A percentile compares a stretch with the other conserved stretches of the same genome.
phyloP scores from a whole-genome alignment of 2,797 vertebrate genomes.

The Artibeus jamaicensis region DNA sequence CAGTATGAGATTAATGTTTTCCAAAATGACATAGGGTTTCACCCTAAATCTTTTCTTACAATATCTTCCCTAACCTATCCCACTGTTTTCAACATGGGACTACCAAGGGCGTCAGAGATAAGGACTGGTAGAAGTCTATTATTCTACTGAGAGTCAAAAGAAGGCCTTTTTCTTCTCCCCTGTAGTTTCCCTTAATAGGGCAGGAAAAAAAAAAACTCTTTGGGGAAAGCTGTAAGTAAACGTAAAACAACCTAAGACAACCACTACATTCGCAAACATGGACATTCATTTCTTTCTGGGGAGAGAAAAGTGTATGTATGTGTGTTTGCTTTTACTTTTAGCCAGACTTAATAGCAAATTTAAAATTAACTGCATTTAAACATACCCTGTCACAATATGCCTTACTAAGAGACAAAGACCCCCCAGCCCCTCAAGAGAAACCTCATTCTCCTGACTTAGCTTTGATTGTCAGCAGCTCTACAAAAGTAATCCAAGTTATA shows the following conservation, averaged over 20 bases:
- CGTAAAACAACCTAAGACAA: background rate
- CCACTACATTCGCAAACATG: background rate
- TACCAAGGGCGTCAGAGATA: background rate
- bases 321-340: background rate
- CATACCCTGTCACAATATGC: background rate
- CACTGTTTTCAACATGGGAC: background rate
- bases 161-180: background rate
- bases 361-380: background rate
- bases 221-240: constrained; percentile 2
- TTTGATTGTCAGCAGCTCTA: background rate
- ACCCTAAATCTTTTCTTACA: background rate
- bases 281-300: background rate
- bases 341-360: constrained; percentile 2
- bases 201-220: background rate
- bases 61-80: background rate
- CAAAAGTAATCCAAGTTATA: background rate
- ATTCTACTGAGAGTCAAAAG: background rate
- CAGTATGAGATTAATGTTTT: constrained; percentile 20
- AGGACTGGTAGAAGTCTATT: background rate
- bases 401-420: background rate
- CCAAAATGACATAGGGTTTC: background rate
- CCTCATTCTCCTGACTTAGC: background rate
- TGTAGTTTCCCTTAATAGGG: constrained; percentile 20
- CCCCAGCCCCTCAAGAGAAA: background rate
- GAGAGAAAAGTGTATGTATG: background rate